Base-by-base conservation (phyloP, 2,797 vertebrate species). In the Bovichtus variegatus region DNA sequence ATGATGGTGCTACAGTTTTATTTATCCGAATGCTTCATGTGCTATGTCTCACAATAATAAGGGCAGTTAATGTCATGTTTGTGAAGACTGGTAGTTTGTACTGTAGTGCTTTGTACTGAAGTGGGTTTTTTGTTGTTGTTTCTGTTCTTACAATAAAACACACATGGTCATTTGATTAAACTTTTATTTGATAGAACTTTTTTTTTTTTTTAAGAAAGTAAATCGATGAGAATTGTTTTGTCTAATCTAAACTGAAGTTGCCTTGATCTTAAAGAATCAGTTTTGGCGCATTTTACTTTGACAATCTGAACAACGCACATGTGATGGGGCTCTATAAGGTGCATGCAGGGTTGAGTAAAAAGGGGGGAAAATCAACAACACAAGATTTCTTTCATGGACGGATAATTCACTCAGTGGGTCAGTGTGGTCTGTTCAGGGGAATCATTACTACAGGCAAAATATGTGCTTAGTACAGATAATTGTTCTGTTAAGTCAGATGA, bases 171-270 rank as follows among this genome's bases (percentile, higher is more conserved):
- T 63, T 40, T 69, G 23, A 75, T 70, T 66, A 9, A 43, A 74
- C 18, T 61, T 89, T 82, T 80, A 81, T 89, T 87, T 75, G 10
- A 76, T 53, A 65, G 12, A 65, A 65, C 36, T 71, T 27, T 53
- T 21, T 2, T 62, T 80, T 68, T 49, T 31, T 31, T 60, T 60
- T 23, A n/a, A n/a, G n/a, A 25, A 66, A 18, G 15, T 40, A 50
- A 38, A 4, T n/a, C n/a, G 49, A 50, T 51, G 1, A 9, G 9
- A 4, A 9, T 34, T 23, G 54, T 50, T 62, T 49, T 41, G 21
- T 58, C 47, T 68, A 60, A 55, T 50, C 34, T 55, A 57, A 74
- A 68, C 29, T 27, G 16, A 70, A 72, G 15, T 23, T 68, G 16
- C 8, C 15, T 47, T 66, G 12, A 64, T 71, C 19, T 55, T 50